Evolutionary conservation across 92 coral and sea anemone species (phyloP), one percentile per base, ranked within the genome.

Genomic region (Muricea muricata): DNA sequence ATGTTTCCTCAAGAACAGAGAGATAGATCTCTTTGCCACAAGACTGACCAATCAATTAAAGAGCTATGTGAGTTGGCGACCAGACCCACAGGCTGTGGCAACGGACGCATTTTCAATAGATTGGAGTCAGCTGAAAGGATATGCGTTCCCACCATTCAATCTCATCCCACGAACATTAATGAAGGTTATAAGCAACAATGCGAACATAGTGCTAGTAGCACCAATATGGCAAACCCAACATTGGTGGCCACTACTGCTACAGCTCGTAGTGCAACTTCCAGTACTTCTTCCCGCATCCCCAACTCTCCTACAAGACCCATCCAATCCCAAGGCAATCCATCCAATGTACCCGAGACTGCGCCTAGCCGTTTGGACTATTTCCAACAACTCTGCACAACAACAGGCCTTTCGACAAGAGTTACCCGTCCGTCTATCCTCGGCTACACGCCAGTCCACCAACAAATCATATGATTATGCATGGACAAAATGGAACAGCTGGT

Each of bases 191-290:
- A 35, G 21, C 52, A 89, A 89, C 83, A 70, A 79, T 20, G 60
- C 89, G 32, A 84, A 79, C 28, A 33, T 89, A 37, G 17, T 84
- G 28, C 87, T 84, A 2, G 79, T 84, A 18, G 89, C 89, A 20
- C 92, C 89, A 57, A 52, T 89, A 11, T 84, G 92, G 92, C 86
- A 79, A 74, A 83, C 89, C 18, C 90, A 90, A 79, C 90, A 82
- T 33, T 86, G 90, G 93, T 89, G 90, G 88, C 81, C 91, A 29
- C 81, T 84, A 6, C 52, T 87, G 47, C 29, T 72, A 29, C 76
- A 71, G 15, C 86, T 60, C 12, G 42, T 72, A 33, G 55, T 67
- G 56, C 40, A 46, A 11, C 81, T 33, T 17, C 89, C 90, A 52
- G 87, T 81, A 24, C 76, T 81, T 18, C 87, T 89, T 2, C 87